Conservation (phyloP, 53 echinoderm and acorn worm species). For the Echinarachnius parma region DNA sequence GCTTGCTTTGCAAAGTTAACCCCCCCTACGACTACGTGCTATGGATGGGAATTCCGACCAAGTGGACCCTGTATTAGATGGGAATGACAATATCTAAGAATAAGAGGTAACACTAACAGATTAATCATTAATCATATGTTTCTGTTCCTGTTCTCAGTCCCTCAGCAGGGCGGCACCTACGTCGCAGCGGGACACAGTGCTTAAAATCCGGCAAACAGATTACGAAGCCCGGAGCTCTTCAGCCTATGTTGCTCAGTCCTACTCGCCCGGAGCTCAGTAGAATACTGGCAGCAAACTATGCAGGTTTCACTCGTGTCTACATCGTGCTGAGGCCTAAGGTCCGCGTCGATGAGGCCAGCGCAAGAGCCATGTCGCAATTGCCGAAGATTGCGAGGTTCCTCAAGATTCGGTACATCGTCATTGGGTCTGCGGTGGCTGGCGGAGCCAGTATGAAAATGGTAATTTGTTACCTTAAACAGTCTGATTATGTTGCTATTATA, state of each 20-base stretch:
- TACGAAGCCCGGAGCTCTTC: neutral
- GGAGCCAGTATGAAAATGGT: constrained; percentile 82
- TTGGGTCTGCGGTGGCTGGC: constrained; percentile 85
- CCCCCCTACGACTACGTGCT: too few species aligned
- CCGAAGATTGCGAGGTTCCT: constrained; percentile 48
- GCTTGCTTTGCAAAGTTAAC: too few species aligned
- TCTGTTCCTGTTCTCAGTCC: constrained; percentile 23
- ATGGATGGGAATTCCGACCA: too few species aligned
- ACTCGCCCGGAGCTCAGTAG: constrained; percentile 8
- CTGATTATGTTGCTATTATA: too few species aligned
- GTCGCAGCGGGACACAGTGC: constrained; percentile 35
- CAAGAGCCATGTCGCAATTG: constrained; percentile 52
- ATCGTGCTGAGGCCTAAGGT: constrained; percentile 64
- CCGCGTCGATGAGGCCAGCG: constrained; percentile 49
- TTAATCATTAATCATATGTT: neutral
- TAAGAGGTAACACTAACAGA: too few species aligned
- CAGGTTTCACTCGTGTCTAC: constrained; percentile 64
- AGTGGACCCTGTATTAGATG: too few species aligned
- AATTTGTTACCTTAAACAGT: too few species aligned
- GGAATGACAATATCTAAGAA: too few species aligned
- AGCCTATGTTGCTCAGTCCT: constrained; percentile 17
- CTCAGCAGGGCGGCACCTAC: constrained; percentile 44
- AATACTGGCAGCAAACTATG: constrained; percentile 45
- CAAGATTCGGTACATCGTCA: constrained; percentile 80
- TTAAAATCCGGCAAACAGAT: neutral